Base-by-base conservation (phyloP, 2,113 vertebrate genomes). In the Peucedramus taeniatus region DNA sequence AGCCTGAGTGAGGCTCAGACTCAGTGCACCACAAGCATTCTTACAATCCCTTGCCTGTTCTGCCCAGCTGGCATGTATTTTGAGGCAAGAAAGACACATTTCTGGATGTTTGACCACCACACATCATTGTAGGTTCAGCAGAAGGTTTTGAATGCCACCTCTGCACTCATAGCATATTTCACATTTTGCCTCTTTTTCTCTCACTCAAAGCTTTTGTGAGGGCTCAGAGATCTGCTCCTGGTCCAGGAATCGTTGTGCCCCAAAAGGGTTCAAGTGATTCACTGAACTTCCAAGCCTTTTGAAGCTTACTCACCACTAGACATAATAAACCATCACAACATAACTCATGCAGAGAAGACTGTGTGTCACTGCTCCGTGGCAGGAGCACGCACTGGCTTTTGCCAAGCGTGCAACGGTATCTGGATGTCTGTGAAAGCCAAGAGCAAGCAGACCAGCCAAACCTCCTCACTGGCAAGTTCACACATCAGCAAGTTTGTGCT, bases 101-200 rank as follows among this genome's bases (percentile, higher is more conserved):
- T 35, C 27, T 37, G 35, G n/a, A 19, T 33, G 3, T 31, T 10
- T 79, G 28, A 49, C 26, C 22, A 56, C 30, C 3, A 4, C 27
- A n/a, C 47, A 59, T 16, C 69, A 45, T 42, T 49, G 17, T 61
- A 87, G 37, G 28, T 53, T 83, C 75, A 51, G 22, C 31, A 59
- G 39, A 68, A 45, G 22, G 5, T 66, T 81, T 56, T 31, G 37
- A 83, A 84, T 3, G 3, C 6, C 37, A 42, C 31, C 33, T 44
- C 71, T 64, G 10, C 15, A 23, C 19, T 56, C 21, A 37, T 0
- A 0, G 19, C 0, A 0, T 33, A 40, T 60, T 82, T 68, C 45
- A 68, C 7, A 64, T 71, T 83, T 88, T 64, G 14, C 28, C 24
- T 53, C 22, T 23, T 71, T 63, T 89, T 51, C 28, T 65, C 40